A percentile compares a stretch with the other conserved stretches of the same genome.
Conservation (phyloP, 2,797 vertebrate species). For the Pseudochaenichthys georgianus region DNA sequence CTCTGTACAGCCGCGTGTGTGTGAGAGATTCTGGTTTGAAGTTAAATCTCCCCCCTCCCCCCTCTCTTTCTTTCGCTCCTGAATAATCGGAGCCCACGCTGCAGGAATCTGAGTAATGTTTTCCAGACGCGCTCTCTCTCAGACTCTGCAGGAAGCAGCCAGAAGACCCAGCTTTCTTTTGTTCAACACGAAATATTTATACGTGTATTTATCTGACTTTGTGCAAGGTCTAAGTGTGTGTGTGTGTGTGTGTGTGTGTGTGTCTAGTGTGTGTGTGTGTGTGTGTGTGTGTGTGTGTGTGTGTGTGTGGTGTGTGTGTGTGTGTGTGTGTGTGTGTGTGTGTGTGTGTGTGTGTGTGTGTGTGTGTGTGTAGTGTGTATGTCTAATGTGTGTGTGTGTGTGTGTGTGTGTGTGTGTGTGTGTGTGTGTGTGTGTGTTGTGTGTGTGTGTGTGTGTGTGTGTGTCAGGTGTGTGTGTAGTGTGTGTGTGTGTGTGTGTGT, state of each 20-base stretch:
- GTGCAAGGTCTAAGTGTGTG: slow-evolving; percentile 30
- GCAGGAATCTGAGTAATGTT: slow-evolving; percentile 81
- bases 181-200: slow-evolving; percentile 12
- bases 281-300: no score
- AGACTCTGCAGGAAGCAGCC: slow-evolving; percentile 44
- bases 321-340: no score
- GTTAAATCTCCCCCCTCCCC: no score
- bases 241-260: slow-evolving; percentile 14
- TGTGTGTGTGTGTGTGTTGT: no score
- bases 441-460: no score
- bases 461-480: no score
- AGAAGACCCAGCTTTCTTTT: slow-evolving; percentile 23
- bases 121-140: slow-evolving; percentile 75
- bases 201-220: not conserved
- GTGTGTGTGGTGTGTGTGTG: no score
- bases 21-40: slow-evolving; percentile 31
- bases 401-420: slow-evolving; percentile 11
- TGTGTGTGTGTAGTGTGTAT: no score
- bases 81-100: slow-evolving; percentile 70
- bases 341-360: slow-evolving; percentile 20
- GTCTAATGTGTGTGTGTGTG: slow-evolving; percentile 15
- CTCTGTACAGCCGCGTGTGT: slow-evolving; percentile 9
- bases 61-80: slow-evolving; percentile 30
- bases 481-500: no score
- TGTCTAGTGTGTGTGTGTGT: no score